Percentiles rank a stretch among this genome's conserved stretches.
phyloP scores from a whole-genome alignment of 2,113 vertebrate species.

The Callipepla squamata region DNA sequence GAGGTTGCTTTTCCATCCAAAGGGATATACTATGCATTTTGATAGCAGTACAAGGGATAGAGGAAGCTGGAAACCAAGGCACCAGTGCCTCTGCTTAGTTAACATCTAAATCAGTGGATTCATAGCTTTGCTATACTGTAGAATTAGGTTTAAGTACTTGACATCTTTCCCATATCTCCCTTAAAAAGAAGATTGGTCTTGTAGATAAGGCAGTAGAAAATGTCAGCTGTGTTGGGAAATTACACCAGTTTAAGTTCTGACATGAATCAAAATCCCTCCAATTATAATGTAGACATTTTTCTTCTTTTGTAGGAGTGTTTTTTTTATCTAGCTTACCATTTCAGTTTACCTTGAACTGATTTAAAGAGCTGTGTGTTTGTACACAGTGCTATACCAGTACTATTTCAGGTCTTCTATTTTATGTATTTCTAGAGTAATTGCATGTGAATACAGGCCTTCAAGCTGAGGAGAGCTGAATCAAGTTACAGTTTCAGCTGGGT shows the following conservation, averaged over 20 bases:
- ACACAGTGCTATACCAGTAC: accelerated
- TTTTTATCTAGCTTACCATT: neutral
- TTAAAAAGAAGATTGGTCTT: neutral
- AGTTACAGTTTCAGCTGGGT: neutral
- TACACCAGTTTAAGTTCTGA: neutral
- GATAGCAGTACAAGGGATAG: neutral
- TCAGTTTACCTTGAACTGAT: neutral
- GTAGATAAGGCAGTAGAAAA: neutral
- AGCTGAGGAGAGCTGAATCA: neutral
- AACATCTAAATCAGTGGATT: neutral
- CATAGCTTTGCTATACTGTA: neutral
- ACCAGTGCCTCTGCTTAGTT: neutral
- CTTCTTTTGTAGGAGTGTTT: neutral
- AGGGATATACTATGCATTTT: neutral
- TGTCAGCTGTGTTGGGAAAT: neutral
- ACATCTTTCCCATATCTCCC: neutral
- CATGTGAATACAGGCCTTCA: neutral
- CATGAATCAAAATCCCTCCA: neutral
- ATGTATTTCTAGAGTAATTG: neutral
- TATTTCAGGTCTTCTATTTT: neutral
- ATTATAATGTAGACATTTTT: neutral
- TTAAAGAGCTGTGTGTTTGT: neutral
- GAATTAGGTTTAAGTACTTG: neutral
- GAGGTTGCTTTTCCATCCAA: neutral
- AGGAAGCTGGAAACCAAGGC: neutral